These are phyloP conservation scores for Acronicta leporina DNA, from an alignment of 2,888 invertebrate species.

Conservation along the genomic window DNA sequence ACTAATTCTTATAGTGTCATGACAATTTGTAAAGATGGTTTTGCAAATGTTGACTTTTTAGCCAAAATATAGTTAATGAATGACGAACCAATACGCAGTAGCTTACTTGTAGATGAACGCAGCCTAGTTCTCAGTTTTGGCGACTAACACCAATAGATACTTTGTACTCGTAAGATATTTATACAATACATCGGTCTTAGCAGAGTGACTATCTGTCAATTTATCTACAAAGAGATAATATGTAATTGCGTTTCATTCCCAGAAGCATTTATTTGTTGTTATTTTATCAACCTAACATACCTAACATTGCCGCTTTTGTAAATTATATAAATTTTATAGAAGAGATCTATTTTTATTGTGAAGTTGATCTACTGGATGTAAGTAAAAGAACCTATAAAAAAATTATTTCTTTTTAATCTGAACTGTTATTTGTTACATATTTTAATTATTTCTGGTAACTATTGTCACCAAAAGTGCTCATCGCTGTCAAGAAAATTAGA, in stretches of 20 bases:
- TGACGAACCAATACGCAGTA: conserved; percentile 89
- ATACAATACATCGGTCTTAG: conserved; percentile 85
- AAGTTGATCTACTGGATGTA: conserved; percentile 83
- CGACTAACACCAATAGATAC: conserved; percentile 87
- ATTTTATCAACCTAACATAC: conserved; percentile 78
- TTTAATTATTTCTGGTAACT: conserved; percentile 87
- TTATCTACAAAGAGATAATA: conserved; percentile 82
- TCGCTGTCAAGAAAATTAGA: conserved; percentile 91
- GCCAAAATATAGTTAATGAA: conserved; percentile 88
- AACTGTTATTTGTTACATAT: conserved; percentile 84
- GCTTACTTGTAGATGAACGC: conserved; percentile 87
- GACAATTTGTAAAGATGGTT: conserved; percentile 87
- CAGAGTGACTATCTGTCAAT: conserved; percentile 87
- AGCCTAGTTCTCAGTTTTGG: conserved; percentile 87
- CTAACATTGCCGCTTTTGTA: conserved; percentile 86
- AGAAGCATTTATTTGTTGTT: conserved; percentile 87
- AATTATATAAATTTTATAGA: conserved; percentile 89
- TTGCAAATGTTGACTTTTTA: conserved; percentile 89
- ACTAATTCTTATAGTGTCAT: conserved; percentile 88
- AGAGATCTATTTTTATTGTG: conserved; percentile 89
- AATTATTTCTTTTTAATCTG: conserved; percentile 80
- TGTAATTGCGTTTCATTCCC: conserved; percentile 83
- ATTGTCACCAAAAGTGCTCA: conserved; percentile 93
- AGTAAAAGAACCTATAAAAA: conserved; percentile 77
- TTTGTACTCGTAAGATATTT: conserved; percentile 87